phyloP scores from a whole-genome alignment of 2,113 vertebrate genomes.

The Physeter macrocephalus region DNA sequence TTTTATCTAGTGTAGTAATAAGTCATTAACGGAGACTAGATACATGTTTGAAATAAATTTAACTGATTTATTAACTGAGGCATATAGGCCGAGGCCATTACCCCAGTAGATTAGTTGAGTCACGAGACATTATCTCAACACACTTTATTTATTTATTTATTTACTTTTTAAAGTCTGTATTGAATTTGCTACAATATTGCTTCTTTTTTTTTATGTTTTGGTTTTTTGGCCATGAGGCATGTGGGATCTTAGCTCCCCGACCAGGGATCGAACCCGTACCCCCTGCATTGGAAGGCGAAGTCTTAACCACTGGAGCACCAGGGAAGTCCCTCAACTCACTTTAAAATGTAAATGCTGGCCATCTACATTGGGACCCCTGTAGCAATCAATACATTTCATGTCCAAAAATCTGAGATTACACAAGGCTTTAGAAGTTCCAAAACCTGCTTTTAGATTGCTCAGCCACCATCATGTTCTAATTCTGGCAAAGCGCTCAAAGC shows the following conservation, averaged over 20 bases:
- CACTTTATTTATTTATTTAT: neutral
- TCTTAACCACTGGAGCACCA: too few relatives aligned
- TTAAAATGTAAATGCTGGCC: neutral
- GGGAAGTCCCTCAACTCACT: neutral
- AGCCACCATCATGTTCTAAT: constrained; percentile 60
- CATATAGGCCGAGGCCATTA: neutral
- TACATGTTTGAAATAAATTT: neutral
- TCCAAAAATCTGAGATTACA: constrained; percentile 33
- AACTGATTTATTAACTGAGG: neutral
- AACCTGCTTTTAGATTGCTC: constrained; percentile 54
- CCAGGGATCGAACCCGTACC: too few relatives aligned
- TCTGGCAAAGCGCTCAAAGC: constrained; percentile 46
- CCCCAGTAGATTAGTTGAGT: neutral
- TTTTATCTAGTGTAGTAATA: neutral
- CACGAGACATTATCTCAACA: neutral
- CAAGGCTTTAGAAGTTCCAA: constrained; percentile 63
- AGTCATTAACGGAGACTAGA: neutral
- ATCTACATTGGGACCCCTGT: neutral
- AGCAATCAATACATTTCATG: constrained; percentile 64
- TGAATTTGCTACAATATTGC: too few relatives aligned
- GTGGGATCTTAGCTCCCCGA: too few relatives aligned
- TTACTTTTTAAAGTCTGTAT: too few relatives aligned
- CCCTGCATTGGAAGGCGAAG: too few relatives aligned
- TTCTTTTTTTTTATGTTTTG: too few relatives aligned
- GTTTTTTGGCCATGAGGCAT: too few relatives aligned